Base-by-base conservation (phyloP, 2,888 invertebrate species). In the Galeruca laticollis region DNA sequence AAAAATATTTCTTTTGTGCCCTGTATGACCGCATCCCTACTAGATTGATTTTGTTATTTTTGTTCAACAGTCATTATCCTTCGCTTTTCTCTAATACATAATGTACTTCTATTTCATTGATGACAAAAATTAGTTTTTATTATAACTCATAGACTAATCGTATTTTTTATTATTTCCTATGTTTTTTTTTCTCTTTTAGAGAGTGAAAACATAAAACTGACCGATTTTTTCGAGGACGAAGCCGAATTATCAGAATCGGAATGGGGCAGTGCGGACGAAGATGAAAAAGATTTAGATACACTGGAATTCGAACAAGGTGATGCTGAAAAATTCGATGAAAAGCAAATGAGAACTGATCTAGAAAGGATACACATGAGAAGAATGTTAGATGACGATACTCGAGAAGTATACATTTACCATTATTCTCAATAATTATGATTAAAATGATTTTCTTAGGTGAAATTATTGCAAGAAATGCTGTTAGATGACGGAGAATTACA, bases 161-260 rank as follows among this genome's bases (percentile, higher is more conserved):
- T n/a, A n/a, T n/a, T n/a, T n/a, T n/a, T 10, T 13, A 43, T 13
- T 43, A 13, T 43, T 43, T 43, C 4, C 9, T 11, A 43, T 13
- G 4, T 15, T n/a, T n/a, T n/a, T n/a, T n/a, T n/a, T n/a, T n/a
- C n/a, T 43, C 11, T 72, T 68, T 15, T 61, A 68, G 70, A 31
- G 61, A 47, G 54, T 20, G 21, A 47, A 33, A 18, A 15, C 13
- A 4, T 75, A 6, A 89, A 89, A 60, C 88, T 88, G 0, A 84
- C 87, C 0, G 93, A 93, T 61, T 98, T 95, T 87, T 88, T 97
- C 64, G 97, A 98, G 76, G 89, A 92, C 47, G 97, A 98, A 86
- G 97, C 97, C 0, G 97, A 97, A 80, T 85, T 98, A 37, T 95
- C 96, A 0, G 97, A 96, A 80, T 95, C 94, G 2, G 96, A 96